phyloP scores from a whole-genome alignment of 2,888 invertebrate species.

The Vesta saturnalis region DNA sequence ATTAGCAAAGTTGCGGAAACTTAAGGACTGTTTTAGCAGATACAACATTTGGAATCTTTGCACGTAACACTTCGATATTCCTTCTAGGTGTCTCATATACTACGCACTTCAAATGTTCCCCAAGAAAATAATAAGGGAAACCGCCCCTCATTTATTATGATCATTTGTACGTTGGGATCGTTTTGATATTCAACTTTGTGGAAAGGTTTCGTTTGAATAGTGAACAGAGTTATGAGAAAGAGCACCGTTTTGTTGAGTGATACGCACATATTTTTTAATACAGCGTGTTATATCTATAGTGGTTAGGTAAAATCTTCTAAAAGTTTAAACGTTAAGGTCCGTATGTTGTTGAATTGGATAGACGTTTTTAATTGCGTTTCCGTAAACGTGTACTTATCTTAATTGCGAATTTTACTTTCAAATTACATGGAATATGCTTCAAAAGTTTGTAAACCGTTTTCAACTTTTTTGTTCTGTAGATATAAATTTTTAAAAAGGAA shows the following conservation, averaged over 20 bases:
- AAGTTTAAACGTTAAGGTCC: too few relatives aligned
- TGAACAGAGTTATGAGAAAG: background rate
- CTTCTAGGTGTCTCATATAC: slow-evolving; percentile 15
- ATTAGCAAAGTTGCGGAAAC: slow-evolving; percentile 7
- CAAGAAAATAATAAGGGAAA: slow-evolving; percentile 12
- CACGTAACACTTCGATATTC: slow-evolving; percentile 13
- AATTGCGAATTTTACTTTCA: background rate
- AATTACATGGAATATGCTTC: background rate
- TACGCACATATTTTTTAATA: background rate
- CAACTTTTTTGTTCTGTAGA: too few relatives aligned
- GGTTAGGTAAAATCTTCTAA: too few relatives aligned
- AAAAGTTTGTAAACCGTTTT: too few relatives aligned
- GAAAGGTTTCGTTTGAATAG: slow-evolving; percentile 4
- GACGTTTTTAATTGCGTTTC: background rate
- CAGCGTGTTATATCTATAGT: too few relatives aligned
- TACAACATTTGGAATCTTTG: slow-evolving; percentile 11
- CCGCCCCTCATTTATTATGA: slow-evolving; percentile 14
- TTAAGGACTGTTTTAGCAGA: slow-evolving; percentile 6
- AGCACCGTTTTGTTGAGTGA: background rate
- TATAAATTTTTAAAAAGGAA: background rate
- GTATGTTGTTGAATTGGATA: too few relatives aligned
- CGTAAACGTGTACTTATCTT: background rate
- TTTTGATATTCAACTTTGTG: slow-evolving; percentile 10
- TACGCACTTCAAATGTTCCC: slow-evolving; percentile 15
- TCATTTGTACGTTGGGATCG: slow-evolving; percentile 10